A percentile compares a stretch with the other conserved stretches of the same genome.
These are phyloP conservation scores for Limnephilus lunatus DNA, from an alignment of 2,888 invertebrate species.

Conservation along the genomic window DNA sequence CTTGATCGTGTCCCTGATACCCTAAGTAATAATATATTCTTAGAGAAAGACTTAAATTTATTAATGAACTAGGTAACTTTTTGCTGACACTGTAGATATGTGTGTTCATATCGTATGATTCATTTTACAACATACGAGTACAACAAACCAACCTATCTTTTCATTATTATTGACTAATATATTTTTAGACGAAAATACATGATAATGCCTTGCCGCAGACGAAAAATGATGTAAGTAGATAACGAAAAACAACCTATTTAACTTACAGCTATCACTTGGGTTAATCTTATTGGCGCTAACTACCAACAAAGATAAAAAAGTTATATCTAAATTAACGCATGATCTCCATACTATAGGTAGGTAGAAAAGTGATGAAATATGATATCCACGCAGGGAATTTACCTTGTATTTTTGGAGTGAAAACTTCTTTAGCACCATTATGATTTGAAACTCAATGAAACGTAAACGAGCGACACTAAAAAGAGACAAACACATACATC, in stretches of 20 bases:
- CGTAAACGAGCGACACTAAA: no score
- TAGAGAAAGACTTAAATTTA: no score
- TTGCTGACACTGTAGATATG: background rate
- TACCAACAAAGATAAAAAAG: background rate
- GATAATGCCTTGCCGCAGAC: background rate
- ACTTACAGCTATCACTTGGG: background rate
- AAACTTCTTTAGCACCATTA: no score
- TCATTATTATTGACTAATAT: background rate
- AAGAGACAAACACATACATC: no score
- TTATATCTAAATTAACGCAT: background rate
- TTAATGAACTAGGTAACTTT: background rate
- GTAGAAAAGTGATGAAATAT: background rate
- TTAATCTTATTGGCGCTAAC: background rate
- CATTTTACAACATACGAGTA: background rate
- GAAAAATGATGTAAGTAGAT: background rate
- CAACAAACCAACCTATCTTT: background rate
- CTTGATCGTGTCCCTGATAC: no score
- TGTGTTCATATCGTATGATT: background rate
- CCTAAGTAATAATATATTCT: no score
- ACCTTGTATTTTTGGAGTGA: no score
- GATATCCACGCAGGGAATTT: no score
- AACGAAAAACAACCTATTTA: background rate
- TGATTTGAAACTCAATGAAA: no score
- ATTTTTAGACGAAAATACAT: background rate
- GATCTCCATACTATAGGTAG: background rate